A percentile compares a stretch with the other conserved stretches of the same genome.
phyloP scores from a whole-genome alignment of 92 coral and sea anemone genomes.

The Epizoanthus ramosus region DNA sequence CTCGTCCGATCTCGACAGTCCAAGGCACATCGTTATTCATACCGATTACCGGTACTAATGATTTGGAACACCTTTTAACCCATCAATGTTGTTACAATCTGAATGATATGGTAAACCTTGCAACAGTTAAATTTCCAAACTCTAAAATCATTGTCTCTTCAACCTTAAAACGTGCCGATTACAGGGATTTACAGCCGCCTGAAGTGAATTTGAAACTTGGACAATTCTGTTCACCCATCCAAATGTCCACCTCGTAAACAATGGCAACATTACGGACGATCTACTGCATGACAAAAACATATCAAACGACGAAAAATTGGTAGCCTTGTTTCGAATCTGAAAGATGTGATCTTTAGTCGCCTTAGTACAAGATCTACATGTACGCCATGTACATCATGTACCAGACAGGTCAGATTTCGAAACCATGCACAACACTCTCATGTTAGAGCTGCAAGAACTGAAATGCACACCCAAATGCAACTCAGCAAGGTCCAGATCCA shows the following conservation, averaged over 20 bases:
- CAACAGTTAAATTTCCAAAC: too few relatives aligned
- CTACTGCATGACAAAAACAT: slow-evolving; percentile 26
- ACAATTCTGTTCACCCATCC: too few relatives aligned
- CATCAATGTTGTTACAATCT: neutral
- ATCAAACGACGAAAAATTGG: slow-evolving; percentile 29
- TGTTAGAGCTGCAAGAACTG: too few relatives aligned
- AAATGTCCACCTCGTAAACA: slow-evolving; percentile 2
- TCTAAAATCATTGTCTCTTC: too few relatives aligned
- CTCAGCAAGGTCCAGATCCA: too few relatives aligned
- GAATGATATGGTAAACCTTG: neutral
- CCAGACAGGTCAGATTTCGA: too few relatives aligned
- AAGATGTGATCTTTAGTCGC: neutral
- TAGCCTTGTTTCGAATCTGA: slow-evolving; percentile 2
- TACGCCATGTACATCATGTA: too few relatives aligned
- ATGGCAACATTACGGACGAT: slow-evolving; percentile 27
- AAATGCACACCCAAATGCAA: too few relatives aligned
- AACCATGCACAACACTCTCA: too few relatives aligned
- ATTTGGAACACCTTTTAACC: neutral
- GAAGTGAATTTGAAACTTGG: too few relatives aligned
- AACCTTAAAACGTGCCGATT: too few relatives aligned
- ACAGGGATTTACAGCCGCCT: too few relatives aligned
- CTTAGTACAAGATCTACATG: slow-evolving; percentile 4
- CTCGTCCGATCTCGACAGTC: neutral
- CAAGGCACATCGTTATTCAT: slow-evolving; percentile 16
- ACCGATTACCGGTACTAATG: slow-evolving; percentile 24